These are phyloP conservation scores for Upupa epops DNA, from an alignment of 2,113 vertebrate genomes.

Conservation along the genomic window DNA sequence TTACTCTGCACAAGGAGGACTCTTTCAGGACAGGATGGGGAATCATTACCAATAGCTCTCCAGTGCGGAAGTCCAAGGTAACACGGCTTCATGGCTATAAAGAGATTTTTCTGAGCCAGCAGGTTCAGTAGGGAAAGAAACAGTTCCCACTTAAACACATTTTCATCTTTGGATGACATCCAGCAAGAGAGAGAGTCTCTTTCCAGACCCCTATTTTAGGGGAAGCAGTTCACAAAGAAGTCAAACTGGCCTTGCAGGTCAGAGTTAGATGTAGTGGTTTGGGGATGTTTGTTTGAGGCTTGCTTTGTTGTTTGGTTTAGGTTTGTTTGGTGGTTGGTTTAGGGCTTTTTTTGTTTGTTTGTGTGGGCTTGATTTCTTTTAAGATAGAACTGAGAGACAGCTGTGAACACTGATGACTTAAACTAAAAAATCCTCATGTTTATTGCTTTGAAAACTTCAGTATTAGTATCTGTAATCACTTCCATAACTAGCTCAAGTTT, in stretches of 20 bases:
- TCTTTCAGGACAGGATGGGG: neutral
- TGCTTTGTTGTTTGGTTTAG: neutral
- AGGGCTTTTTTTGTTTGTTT: neutral
- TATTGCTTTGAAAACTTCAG: neutral
- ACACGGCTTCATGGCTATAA: neutral
- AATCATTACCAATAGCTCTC: neutral
- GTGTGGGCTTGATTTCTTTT: neutral
- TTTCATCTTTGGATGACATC: slow-evolving; percentile 26
- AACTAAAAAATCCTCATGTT: neutral
- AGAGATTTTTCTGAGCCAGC: neutral
- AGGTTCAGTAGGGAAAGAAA: neutral
- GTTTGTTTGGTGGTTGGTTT: neutral
- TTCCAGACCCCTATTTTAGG: neutral
- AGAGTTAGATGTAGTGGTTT: neutral
- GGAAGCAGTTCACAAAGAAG: neutral
- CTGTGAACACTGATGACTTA: neutral
- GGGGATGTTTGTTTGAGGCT: neutral
- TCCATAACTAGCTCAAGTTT: neutral
- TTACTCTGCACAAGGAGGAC: neutral
- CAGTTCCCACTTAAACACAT: neutral
- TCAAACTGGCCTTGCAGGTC: neutral
- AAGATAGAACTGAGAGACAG: neutral
- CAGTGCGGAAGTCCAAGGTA: neutral
- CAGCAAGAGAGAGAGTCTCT: neutral
- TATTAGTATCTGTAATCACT: neutral